Conservation (phyloP, 2,113 vertebrate species). For the Enhydra lutris region DNA sequence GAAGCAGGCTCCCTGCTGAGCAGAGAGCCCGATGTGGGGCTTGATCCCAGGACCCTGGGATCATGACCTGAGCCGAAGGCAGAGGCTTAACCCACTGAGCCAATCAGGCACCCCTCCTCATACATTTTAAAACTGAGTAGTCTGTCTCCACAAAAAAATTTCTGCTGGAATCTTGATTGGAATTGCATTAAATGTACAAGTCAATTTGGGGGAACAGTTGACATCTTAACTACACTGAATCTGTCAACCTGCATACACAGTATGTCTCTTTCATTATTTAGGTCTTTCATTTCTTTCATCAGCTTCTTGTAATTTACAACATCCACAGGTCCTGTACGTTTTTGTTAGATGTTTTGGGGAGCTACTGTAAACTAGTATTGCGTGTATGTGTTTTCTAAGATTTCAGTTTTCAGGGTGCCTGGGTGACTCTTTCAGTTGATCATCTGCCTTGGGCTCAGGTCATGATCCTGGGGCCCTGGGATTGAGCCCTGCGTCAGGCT, state of each 20-base stretch:
- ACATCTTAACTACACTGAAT: background rate
- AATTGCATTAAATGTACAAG: conserved; percentile 16
- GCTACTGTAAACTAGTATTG: background rate
- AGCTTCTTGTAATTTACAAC: background rate
- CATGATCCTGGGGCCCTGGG: background rate
- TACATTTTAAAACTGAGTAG: conserved; percentile 16
- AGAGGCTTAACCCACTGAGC: too few species aligned
- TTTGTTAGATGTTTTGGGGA: background rate
- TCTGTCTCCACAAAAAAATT: background rate
- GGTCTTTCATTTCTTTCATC: background rate
- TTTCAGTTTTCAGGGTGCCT: background rate
- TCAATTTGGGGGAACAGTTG: background rate
- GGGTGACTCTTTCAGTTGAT: background rate
- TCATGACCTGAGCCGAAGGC: too few species aligned
- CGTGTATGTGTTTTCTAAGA: background rate
- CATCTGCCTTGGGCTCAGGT: background rate
- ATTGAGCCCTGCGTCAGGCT: too few species aligned
- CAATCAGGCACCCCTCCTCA: background rate
- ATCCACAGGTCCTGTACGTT: background rate
- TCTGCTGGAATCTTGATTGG: background rate
- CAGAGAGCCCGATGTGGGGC: too few species aligned
- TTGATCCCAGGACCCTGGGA: too few species aligned
- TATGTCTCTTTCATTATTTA: background rate
- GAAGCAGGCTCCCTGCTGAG: too few species aligned
- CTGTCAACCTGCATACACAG: background rate